Evolutionary conservation across 2,113 vertebrate species (phyloP), one percentile per base, ranked within the genome.

Genomic region (Monarcha castaneiventris): DNA sequence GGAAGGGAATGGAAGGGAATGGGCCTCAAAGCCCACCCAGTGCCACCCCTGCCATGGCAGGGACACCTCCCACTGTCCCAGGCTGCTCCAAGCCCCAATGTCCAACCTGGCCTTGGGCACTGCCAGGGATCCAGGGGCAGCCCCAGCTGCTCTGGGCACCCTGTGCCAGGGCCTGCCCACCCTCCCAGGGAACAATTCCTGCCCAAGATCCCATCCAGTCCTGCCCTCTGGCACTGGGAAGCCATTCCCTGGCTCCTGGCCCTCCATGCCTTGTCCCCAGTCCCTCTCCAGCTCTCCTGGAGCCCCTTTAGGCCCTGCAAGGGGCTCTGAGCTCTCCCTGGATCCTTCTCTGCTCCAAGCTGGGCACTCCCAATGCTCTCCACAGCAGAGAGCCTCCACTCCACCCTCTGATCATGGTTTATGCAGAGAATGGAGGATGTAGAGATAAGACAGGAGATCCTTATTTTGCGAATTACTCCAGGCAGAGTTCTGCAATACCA

Each of bases 131-230:
- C 33, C 84, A 86, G 74, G 55, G 84, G 33, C 72, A 85, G 72
- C 83, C 83, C 4, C 83, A 85, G 71, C 71, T 56, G 9, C 69
- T 64, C 82, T 84, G 69, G 59, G 49, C 9, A 73, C 2, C 14
- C 69, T 14, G 14, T 7, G 9, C 68, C 81, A 84, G 68, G 18
- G 4, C 69, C 81, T 84, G 7, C 69, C 68, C 68, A 29, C 82
- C 69, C 69, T 84, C 7, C 29, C 71, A 56, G 82, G 58, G 59
- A 68, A 35, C 32, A 51, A 59, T 51, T 76, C 54, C 54, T 52
- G 0, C 32, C 73, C 63, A 8, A 19, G 0, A 5, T 61, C 63
- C 55, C 46, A 77, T 0, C 63, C 2, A 22, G 1, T 5, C 37
- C 46, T 46, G 10, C 46, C 10, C 33, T 77, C 81, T 55, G 48